Evolutionary conservation across 2,888 invertebrate species (phyloP), one percentile per base, ranked within the genome.

Genomic region (Rotaria magnacalcarata): DNA sequence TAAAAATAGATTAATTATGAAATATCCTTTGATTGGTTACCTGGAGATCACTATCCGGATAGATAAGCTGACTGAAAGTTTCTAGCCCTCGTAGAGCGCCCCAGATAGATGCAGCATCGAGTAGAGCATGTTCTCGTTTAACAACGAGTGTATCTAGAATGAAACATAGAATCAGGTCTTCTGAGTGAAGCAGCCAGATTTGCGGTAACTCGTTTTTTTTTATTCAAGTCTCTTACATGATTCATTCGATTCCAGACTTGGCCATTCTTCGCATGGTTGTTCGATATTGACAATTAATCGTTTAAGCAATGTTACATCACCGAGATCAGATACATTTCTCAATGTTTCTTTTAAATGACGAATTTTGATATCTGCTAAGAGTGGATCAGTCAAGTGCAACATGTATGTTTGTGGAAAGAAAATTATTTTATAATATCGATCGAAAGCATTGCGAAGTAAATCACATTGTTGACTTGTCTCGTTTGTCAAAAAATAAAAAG

Each of bases 241-340:
- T 91, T 96, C 96, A 89, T 94, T 93, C 94, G 95, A 95, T 84
- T 92, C 90, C 60, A 94, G 91, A 87, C 93, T 91, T 0, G 95
- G 95, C 89, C 93, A 92, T 0, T 92, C 91, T 89, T 94, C 93
- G 90, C 95, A 96, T 0, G 92, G 91, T 14, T 92, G 90, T 43
- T 90, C 91, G 85, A 95, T 90, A 58, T 92, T 90, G 0, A 95
- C 92, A 14, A 3, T 27, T 3, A 84, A 5, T 41, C 14, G 3
- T 19, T 52, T 50, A 2, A 84, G 43, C 34, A 52, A 27, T 19
- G 84, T 7, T 52, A 16, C 14, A 41, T 47, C 11, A 43, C 4
- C 75, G 16, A 16, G 34, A n/a, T n/a, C 7, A 7, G 14, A 21
- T n/a, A n/a, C 2, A 41, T 47, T 50, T 50, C 8, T n/a, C 24